Percentiles rank a stretch among this genome's conserved stretches.
Conservation (phyloP, 2,113 vertebrate genomes). For the Centropus unirufus region DNA sequence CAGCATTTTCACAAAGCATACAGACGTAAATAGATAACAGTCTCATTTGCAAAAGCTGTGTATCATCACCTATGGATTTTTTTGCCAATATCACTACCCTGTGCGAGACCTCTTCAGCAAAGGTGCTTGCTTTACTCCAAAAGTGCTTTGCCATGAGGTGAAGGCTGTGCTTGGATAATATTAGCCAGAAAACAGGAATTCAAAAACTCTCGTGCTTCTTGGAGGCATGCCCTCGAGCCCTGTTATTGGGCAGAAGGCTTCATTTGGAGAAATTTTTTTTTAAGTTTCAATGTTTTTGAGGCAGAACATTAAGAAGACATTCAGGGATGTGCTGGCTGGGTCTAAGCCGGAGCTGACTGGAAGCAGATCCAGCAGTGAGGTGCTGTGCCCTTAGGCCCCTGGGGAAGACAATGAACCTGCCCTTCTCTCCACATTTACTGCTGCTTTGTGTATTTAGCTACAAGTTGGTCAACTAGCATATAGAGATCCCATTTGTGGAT, state of each 20-base stretch:
- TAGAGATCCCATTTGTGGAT: not conserved
- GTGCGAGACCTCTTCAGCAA: not conserved
- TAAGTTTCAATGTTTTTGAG: not conserved
- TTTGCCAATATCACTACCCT: not conserved
- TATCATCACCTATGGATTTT: not conserved
- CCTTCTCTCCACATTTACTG: not conserved
- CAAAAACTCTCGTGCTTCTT: not conserved
- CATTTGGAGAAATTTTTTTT: not conserved
- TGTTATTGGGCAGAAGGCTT: not conserved
- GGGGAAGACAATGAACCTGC: not conserved
- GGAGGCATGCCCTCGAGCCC: not conserved
- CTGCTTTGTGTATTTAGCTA: not conserved
- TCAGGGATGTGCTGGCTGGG: not conserved
- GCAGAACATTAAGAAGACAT: not conserved
- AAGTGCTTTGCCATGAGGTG: not conserved
- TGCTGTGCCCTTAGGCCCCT: not conserved
- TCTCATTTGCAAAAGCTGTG: not conserved
- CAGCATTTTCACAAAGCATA: not conserved
- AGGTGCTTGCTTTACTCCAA: not conserved
- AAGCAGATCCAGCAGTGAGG: not conserved
- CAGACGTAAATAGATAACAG: not conserved
- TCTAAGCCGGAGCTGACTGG: not conserved
- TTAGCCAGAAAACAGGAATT: not conserved
- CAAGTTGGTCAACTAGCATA: fast-evolving
- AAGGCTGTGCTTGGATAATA: not conserved